Base-by-base conservation (phyloP, 2,888 invertebrate genomes). In the Drosophila siamana region DNA sequence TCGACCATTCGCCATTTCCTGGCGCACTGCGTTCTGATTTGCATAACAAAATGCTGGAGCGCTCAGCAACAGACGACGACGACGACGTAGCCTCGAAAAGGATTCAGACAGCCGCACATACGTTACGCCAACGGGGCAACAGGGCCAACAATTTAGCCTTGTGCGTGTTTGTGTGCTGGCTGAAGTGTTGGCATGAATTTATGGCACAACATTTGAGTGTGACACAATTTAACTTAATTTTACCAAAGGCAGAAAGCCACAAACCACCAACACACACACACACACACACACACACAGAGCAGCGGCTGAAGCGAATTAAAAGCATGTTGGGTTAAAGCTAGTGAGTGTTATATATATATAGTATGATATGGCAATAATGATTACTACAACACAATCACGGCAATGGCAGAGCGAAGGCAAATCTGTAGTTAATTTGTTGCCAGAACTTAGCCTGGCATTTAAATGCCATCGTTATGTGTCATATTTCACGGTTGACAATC, bases 171-270 rank as follows among this genome's bases (percentile, higher is more conserved):
- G 66, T 61, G 71, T 65, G 56, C 64, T 74, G 72, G 60, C 36
- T 26, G 28, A 50, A 77, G 72, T 87, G 77, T 74, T 67, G 73
- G 88, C 80, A 65, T 66, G 63, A 86, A 88, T 88, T 86, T 86
- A 88, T 86, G 81, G 81, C 70, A 64, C 83, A 82, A 85, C 89
- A 83, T 88, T 89, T 87, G 89, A 89, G 86, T 87, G 89, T 89
- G 90, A 88, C 90, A 89, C 84, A 90, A 89, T 90, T 90, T 89
- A 87, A 88, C 80, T 90, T 88, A 88, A 88, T 89, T 89, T 86
- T 67, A 76, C 69, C 73, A 85, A 69, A 51, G 63, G 66, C 70
- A 72, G 66, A 69, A 65, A 61, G 60, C 59, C 63, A 68, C 68
- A 56, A 47, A 65, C 69, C 33, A 33, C n/a, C n/a, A n/a, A n/a